Conservation (phyloP, 2,113 vertebrate species). For the Paracanthobrama guichenoti region DNA sequence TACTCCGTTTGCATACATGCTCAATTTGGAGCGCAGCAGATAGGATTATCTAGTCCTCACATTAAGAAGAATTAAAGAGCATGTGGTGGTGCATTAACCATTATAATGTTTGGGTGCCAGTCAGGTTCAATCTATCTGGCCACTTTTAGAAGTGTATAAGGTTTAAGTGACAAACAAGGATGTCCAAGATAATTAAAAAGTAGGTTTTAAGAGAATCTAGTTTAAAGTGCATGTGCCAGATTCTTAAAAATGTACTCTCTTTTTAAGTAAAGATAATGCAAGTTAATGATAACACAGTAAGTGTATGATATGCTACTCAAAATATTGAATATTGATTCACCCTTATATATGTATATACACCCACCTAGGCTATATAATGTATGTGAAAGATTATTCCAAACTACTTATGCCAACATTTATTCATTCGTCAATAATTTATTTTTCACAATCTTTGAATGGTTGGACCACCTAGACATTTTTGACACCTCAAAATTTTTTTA, state of each 20-base stretch:
- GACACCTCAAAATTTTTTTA: not conserved
- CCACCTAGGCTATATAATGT: no score
- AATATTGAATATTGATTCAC: not conserved
- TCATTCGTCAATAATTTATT: not conserved
- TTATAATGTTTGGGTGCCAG: slow-evolving; percentile 36
- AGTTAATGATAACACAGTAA: no score
- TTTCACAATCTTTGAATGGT: not conserved
- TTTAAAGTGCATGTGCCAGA: not conserved
- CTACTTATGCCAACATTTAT: not conserved
- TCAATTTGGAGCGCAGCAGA: not conserved
- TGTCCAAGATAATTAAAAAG: not conserved
- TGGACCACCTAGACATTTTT: not conserved
- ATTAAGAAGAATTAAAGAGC: slow-evolving; percentile 32
- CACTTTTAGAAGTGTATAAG: not conserved
- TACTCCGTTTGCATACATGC: not conserved
- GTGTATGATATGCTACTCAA: not conserved
- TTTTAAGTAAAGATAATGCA: not conserved
- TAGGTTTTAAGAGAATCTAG: not conserved
- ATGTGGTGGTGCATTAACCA: slow-evolving; percentile 27
- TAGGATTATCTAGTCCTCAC: not conserved
- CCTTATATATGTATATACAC: no score
- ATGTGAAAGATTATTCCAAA: not conserved
- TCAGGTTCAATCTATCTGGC: not conserved
- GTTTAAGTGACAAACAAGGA: not conserved
- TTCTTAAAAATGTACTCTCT: not conserved